A percentile compares a stretch with the other conserved stretches of the same genome.
phyloP scores from a whole-genome alignment of 2,888 invertebrate species.

The Agonopterix heracliana region DNA sequence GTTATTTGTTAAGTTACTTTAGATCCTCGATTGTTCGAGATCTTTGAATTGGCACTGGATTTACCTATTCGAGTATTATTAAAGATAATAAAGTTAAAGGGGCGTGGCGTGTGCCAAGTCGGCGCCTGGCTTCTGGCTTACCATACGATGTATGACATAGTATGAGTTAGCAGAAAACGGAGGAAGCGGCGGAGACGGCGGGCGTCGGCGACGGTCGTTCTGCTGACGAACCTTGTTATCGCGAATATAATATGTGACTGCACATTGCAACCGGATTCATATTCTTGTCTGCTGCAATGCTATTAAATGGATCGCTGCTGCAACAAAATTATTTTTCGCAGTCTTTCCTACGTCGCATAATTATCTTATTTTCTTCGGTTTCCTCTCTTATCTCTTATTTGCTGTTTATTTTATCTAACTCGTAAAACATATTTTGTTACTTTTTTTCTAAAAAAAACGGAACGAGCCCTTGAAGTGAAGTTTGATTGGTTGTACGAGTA shows the following conservation, averaged over 20 bases:
- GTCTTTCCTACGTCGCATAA: not conserved
- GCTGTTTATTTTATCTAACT: too few species aligned
- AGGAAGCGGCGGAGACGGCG: constrained; percentile 9
- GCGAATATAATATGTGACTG: constrained; percentile 45
- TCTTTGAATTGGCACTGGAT: constrained; percentile 5
- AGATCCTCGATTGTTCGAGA: constrained; percentile 7
- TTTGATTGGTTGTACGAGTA: too few species aligned
- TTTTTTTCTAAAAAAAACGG: too few species aligned
- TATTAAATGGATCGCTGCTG: constrained; percentile 32
- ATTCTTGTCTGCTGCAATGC: constrained; percentile 37
- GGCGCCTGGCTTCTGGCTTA: constrained; percentile 16
- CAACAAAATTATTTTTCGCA: constrained; percentile 8
- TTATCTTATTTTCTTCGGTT: too few species aligned
- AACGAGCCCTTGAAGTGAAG: too few species aligned
- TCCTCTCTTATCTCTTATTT: too few species aligned
- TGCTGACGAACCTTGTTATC: constrained; percentile 74
- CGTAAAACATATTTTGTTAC: too few species aligned
- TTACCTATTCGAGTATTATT: constrained; percentile 1
- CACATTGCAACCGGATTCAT: constrained; percentile 62
- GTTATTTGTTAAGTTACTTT: constrained; percentile 11
- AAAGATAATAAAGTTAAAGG: constrained; percentile 21
- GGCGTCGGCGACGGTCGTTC: constrained; percentile 32
- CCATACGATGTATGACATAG: constrained; percentile 25
- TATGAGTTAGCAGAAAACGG: constrained; percentile 46
- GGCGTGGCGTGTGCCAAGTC: constrained; percentile 38